phyloP scores from a whole-genome alignment of 1,140 invertebrate genomes.

The Diuraphis noxia region DNA sequence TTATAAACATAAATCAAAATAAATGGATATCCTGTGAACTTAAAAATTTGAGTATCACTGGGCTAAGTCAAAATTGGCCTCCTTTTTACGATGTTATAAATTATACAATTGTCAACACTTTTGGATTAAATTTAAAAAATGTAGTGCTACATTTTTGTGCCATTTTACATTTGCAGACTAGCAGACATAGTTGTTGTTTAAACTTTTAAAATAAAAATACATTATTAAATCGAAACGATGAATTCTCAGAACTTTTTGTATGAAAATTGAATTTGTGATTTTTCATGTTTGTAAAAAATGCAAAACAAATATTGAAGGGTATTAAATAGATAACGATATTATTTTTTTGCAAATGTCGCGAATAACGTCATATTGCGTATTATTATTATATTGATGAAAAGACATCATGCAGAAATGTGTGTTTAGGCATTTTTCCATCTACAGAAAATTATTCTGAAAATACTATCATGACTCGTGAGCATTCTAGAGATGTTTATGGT shows the following conservation, averaged over 20 bases:
- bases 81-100: neutral
- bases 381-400: neutral
- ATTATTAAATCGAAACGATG: neutral
- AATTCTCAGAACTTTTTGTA: neutral
- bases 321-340: neutral
- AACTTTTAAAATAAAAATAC: slow-evolving; percentile 14
- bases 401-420: neutral
- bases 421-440: slow-evolving; percentile 29
- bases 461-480: neutral
- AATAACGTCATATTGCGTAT: neutral
- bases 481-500: neutral
- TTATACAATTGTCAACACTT: slow-evolving; percentile 6
- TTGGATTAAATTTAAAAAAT: slow-evolving; percentile 18
- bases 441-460: slow-evolving; percentile 9
- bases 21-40: neutral
- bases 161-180: neutral
- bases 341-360: neutral
- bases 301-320: neutral
- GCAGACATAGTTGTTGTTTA: neutral
- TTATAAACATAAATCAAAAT: slow-evolving; percentile 30
- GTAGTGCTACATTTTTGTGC: neutral
- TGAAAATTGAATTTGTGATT: neutral
- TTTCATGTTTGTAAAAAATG: neutral
- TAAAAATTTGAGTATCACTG: neutral
- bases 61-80: neutral